Percentiles rank a stretch among this genome's conserved stretches.
These are phyloP conservation scores for Nomia melanderi DNA, from an alignment of 1,140 invertebrate species.

Conservation along the genomic window DNA sequence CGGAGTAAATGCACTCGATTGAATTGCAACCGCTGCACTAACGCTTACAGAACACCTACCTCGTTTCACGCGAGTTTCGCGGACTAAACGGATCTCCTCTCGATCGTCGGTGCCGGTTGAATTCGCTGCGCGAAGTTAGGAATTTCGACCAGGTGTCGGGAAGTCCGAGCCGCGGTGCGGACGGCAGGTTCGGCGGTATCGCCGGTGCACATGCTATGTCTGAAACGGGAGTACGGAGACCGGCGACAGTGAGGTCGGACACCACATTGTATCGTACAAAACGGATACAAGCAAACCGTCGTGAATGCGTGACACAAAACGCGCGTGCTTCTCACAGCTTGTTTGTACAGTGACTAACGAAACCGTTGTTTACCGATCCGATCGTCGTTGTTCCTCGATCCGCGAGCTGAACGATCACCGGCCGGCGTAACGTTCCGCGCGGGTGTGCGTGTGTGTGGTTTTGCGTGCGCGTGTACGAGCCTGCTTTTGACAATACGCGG, in stretches of 20 bases:
- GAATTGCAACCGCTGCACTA: too few species aligned
- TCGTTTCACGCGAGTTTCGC: too few species aligned
- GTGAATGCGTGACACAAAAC: constrained; percentile 43
- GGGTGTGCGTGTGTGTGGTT: not conserved
- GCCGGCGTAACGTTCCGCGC: constrained; percentile 22
- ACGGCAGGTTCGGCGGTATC: constrained; percentile 20
- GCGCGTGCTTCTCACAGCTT: constrained; percentile 65
- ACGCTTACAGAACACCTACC: too few species aligned
- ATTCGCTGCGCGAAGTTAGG: too few species aligned
- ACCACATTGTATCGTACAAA: constrained; percentile 61
- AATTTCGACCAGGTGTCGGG: too few species aligned
- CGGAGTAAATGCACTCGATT: too few species aligned
- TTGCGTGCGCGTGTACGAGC: constrained; percentile 41
- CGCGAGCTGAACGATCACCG: constrained; percentile 8
- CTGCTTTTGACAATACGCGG: constrained; percentile 30
- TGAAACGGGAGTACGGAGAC: not conserved
- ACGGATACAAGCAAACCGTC: constrained; percentile 56
- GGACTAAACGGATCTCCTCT: too few species aligned
- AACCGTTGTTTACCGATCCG: not conserved
- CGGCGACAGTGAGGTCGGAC: constrained; percentile 15
- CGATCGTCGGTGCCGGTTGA: too few species aligned
- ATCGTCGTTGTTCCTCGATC: constrained; percentile 10
- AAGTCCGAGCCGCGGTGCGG: not conserved
- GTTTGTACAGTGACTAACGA: constrained; percentile 36
- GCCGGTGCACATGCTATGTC: constrained; percentile 48